Evolutionary conservation across 1,140 invertebrate species (phyloP).

Genomic region (Agrypnia vestita): DNA sequence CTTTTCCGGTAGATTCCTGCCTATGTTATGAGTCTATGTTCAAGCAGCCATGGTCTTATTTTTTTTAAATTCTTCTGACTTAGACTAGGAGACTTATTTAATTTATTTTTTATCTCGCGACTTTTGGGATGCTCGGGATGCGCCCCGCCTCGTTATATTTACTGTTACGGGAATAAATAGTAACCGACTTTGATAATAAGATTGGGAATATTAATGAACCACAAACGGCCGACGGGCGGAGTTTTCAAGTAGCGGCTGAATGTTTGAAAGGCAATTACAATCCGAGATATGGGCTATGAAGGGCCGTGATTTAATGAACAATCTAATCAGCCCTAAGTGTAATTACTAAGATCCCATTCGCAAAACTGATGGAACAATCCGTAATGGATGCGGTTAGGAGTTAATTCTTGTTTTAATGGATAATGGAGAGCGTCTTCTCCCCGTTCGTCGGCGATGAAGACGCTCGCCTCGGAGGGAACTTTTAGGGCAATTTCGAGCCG

Average conservation of each 20-base stretch:
- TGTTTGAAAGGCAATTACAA: slow-evolving; percentile 8
- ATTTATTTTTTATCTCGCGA: too few species aligned
- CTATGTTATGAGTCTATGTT: too few species aligned
- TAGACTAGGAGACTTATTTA: too few species aligned
- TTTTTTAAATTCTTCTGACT: too few species aligned
- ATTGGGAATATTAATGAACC: not conserved
- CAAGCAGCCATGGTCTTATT: too few species aligned
- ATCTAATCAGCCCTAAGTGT: slow-evolving; percentile 21
- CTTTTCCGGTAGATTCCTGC: too few species aligned
- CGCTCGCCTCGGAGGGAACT: too few species aligned
- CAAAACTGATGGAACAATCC: slow-evolving; percentile 5
- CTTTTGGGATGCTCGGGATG: too few species aligned
- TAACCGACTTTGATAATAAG: not conserved
- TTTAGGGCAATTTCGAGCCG: too few species aligned
- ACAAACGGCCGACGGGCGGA: not conserved
- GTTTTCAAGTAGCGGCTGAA: not conserved
- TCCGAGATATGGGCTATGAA: slow-evolving; percentile 16
- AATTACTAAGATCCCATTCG: slow-evolving; percentile 20
- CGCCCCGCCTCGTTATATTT: not conserved
- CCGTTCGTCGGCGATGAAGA: too few species aligned
- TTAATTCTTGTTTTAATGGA: not conserved
- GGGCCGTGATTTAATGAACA: slow-evolving; percentile 15
- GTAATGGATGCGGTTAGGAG: not conserved
- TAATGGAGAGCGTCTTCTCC: too few species aligned
- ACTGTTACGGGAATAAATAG: not conserved